These are phyloP conservation scores for Panagrolaimus sp. DNA, from an alignment of 1,140 invertebrate species.

Conservation along the genomic window DNA sequence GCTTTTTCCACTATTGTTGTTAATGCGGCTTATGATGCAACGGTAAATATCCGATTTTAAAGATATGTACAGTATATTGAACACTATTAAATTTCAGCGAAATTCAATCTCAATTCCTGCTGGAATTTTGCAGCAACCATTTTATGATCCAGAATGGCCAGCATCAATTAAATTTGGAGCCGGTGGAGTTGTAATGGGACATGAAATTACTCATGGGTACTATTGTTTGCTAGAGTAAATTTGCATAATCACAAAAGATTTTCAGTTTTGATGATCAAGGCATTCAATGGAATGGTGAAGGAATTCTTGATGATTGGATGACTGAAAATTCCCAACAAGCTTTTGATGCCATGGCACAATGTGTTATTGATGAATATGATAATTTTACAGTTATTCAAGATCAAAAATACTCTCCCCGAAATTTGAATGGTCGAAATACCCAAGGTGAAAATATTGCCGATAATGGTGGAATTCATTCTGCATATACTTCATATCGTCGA, in stretches of 20 bases:
- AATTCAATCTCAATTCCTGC: neutral
- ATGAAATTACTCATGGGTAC: conserved; percentile 16
- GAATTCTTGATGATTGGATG: neutral
- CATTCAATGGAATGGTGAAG: neutral
- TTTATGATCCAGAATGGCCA: neutral
- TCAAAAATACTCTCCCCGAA: neutral
- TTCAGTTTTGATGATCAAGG: neutral
- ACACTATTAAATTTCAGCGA: neutral
- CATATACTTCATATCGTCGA: neutral
- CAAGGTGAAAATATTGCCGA: neutral
- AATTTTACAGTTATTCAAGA: neutral
- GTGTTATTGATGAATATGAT: conserved; percentile 18
- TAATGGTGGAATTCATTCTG: neutral
- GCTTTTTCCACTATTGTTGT: neutral
- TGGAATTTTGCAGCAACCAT: neutral
- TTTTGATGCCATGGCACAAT: conserved; percentile 7
- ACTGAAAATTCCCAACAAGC: neutral
- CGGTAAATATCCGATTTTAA: neutral
- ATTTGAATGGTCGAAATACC: conserved; percentile 1
- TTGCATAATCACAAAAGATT: neutral
- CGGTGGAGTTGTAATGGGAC: neutral
- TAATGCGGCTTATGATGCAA: neutral
- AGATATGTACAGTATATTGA: neutral
- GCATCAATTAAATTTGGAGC: neutral
- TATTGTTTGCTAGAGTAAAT: too few species aligned